These are phyloP conservation scores for Plagodis pulveraria DNA, from an alignment of 2,888 invertebrate genomes.

Conservation along the genomic window DNA sequence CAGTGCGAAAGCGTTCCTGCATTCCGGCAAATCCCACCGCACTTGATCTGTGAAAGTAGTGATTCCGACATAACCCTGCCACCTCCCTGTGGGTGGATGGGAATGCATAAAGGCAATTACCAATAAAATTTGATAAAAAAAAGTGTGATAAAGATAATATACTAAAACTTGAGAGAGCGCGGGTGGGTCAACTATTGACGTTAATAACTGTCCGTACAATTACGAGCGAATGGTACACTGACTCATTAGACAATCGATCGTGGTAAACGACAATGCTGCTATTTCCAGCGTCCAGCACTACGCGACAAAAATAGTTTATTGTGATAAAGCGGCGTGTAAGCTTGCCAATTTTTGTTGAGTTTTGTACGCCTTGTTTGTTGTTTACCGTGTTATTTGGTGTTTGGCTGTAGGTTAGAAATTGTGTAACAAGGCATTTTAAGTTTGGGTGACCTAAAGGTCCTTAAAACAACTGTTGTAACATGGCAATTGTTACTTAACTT, in stretches of 20 bases:
- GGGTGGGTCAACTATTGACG: neutral
- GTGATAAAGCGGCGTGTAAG: slow-evolving; percentile 9
- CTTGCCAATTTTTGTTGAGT: slow-evolving; percentile 25
- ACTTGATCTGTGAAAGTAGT: no score
- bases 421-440: neutral
- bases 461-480: no score
- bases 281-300: slow-evolving; percentile 41
- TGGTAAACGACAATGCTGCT: slow-evolving; percentile 47
- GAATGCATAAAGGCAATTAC: no score
- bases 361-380: slow-evolving; percentile 1
- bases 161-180: no score
- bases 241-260: slow-evolving; percentile 82
- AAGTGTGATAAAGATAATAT: no score
- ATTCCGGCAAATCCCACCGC: no score
- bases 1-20: no score
- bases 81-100: no score
- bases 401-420: neutral
- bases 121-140: no score
- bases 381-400: slow-evolving; percentile 1
- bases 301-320: slow-evolving; percentile 38
- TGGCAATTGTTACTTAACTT: no score
- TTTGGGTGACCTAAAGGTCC: neutral
- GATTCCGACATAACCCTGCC: no score
- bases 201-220: slow-evolving; percentile 8
- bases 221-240: slow-evolving; percentile 33